Evolutionary conservation across 2,113 vertebrate species (phyloP).

Genomic region (Arvicanthis niloticus): DNA sequence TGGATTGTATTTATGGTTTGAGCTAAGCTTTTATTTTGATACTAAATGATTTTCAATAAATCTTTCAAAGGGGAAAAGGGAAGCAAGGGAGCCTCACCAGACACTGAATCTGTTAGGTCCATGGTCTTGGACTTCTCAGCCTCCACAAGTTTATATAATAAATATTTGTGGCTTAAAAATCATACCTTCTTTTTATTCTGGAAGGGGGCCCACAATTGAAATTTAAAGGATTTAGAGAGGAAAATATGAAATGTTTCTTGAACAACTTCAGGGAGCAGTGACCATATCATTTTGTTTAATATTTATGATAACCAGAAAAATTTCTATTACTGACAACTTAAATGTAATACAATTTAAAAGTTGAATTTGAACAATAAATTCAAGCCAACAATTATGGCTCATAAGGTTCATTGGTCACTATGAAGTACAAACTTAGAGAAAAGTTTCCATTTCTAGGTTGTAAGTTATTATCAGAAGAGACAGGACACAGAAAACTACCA

Average conservation of each 20-base stretch:
- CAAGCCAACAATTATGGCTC: background rate
- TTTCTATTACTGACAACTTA: background rate
- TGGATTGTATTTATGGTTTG: too few relatives aligned
- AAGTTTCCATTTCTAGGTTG: background rate
- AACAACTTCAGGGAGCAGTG: background rate
- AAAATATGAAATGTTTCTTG: background rate
- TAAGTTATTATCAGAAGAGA: background rate
- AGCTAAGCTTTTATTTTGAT: too few relatives aligned
- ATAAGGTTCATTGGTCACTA: background rate
- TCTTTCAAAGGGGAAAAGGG: background rate
- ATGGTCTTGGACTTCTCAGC: background rate
- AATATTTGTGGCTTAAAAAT: background rate
- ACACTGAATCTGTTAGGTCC: background rate
- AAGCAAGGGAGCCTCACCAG: background rate
- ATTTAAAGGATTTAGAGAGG: background rate
- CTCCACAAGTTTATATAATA: background rate
- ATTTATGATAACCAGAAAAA: background rate
- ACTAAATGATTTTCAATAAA: too few relatives aligned
- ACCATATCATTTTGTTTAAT: background rate
- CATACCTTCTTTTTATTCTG: background rate
- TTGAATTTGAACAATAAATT: conserved; percentile 3
- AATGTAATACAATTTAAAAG: background rate
- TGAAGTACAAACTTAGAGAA: too few relatives aligned
- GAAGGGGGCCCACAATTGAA: background rate
- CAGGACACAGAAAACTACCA: background rate